Evolutionary conservation across 2,888 invertebrate genomes (phyloP).

Genomic region (Adineta ricciae): DNA sequence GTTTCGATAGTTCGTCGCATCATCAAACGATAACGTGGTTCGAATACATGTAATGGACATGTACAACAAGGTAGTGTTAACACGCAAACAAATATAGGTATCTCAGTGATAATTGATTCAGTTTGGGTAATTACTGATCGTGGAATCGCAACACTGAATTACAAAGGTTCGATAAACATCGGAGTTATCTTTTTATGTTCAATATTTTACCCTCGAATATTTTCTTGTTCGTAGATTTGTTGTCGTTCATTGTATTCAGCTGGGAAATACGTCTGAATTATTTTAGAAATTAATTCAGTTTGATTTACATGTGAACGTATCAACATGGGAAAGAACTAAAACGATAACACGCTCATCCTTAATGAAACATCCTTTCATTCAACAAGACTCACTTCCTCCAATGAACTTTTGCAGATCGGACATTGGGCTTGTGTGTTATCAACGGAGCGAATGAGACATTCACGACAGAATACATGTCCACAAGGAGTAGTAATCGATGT

Average conservation of each 20-base stretch:
- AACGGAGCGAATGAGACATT: conserved; percentile 71
- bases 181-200: too few species aligned
- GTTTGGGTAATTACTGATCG: background rate
- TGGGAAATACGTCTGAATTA: conserved; percentile 61
- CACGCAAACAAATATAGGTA: conserved; percentile 79
- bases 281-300: conserved; percentile 52
- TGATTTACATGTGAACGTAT: conserved; percentile 53
- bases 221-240: conserved; percentile 48
- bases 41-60: conserved; percentile 80
- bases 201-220: background rate
- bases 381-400: conserved; percentile 59
- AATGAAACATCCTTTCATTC: too few species aligned
- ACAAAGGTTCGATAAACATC: too few species aligned
- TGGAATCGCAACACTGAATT: background rate
- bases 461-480: conserved; percentile 78
- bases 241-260: conserved; percentile 57
- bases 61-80: conserved; percentile 74
- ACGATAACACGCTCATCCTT: too few species aligned
- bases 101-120: conserved; percentile 41
- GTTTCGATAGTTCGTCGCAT: conserved; percentile 67
- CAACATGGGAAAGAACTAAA: background rate
- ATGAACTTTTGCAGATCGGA: conserved; percentile 70
- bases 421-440: conserved; percentile 66
- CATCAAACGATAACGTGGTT: conserved; percentile 75
- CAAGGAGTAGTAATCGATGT: conserved; percentile 75